phyloP scores from a whole-genome alignment of 2,888 invertebrate genomes.

The Caradrina kadenii region DNA sequence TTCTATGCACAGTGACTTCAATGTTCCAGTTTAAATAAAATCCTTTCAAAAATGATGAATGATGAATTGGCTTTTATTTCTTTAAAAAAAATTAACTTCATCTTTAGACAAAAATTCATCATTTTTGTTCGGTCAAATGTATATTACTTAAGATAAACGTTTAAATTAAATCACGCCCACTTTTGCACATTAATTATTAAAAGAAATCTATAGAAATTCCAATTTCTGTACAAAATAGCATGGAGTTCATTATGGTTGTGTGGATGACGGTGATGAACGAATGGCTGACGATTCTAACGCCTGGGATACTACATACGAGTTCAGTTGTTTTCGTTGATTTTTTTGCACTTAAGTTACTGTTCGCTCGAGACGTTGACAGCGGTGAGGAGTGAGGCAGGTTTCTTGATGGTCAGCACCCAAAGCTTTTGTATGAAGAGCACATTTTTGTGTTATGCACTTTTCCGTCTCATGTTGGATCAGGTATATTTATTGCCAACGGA shows the following conservation, averaged over 20 bases:
- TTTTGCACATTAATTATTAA: constrained; percentile 73
- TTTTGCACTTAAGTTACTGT: constrained; percentile 79
- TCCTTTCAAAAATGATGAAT: constrained; percentile 77
- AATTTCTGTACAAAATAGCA: constrained; percentile 88
- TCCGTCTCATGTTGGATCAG: constrained; percentile 33
- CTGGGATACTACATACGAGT: constrained; percentile 80
- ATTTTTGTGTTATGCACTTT: constrained; percentile 83
- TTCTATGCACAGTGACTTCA: constrained; percentile 76
- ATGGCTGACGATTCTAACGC: constrained; percentile 87
- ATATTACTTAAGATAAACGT: constrained; percentile 64
- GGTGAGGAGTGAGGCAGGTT: constrained; percentile 75
- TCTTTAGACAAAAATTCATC: constrained; percentile 65
- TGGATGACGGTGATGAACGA: constrained; percentile 76
- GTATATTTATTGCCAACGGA: constrained; percentile 56
- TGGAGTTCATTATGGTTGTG: constrained; percentile 80
- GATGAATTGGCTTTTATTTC: background rate
- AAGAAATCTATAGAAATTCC: constrained; percentile 78
- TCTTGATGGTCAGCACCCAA: constrained; percentile 83
- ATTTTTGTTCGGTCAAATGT: constrained; percentile 74
- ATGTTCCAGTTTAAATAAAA: constrained; percentile 73
- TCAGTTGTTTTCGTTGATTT: constrained; percentile 79
- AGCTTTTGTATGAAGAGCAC: constrained; percentile 87
- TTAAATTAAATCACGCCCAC: constrained; percentile 68
- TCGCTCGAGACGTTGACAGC: constrained; percentile 75
- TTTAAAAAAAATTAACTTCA: background rate